A percentile compares a stretch with the other conserved stretches of the same genome.
Evolutionary conservation across 2,113 vertebrate genomes (phyloP).

Genomic region (Sarotherodon lohbergeri): DNA sequence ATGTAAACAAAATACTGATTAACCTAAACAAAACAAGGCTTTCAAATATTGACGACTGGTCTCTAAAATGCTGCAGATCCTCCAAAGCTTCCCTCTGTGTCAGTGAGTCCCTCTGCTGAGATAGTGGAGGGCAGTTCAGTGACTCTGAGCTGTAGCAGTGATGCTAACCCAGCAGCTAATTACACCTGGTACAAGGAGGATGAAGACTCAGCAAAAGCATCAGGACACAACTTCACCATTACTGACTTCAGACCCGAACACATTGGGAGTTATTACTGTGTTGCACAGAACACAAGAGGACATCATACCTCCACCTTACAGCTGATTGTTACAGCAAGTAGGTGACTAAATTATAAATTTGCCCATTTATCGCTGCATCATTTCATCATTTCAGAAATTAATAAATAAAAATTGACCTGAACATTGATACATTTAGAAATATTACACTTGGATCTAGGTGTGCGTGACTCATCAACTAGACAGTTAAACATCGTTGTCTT

Average conservation of each 20-base stretch:
- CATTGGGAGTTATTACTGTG: neutral
- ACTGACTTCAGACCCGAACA: neutral
- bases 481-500: neutral
- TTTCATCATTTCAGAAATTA: neutral
- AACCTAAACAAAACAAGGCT: neutral
- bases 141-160: constrained; percentile 6
- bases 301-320: neutral
- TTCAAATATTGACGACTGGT: neutral
- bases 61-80: neutral
- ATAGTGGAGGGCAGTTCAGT: constrained; percentile 7
- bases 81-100: neutral
- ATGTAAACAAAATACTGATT: neutral
- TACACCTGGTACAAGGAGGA: neutral
- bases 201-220: neutral
- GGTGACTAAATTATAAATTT: rapidly evolving
- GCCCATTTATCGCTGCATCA: neutral
- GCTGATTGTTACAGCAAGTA: neutral
- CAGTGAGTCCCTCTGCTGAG: neutral
- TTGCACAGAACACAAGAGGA: neutral
- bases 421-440: neutral
- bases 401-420: rapidly evolving
- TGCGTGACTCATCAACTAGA: neutral
- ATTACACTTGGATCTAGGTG: neutral
- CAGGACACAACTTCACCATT: neutral
- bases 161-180: neutral